phyloP scores from a whole-genome alignment of 1,140 invertebrate species.

The Hesperophylax magnus region DNA sequence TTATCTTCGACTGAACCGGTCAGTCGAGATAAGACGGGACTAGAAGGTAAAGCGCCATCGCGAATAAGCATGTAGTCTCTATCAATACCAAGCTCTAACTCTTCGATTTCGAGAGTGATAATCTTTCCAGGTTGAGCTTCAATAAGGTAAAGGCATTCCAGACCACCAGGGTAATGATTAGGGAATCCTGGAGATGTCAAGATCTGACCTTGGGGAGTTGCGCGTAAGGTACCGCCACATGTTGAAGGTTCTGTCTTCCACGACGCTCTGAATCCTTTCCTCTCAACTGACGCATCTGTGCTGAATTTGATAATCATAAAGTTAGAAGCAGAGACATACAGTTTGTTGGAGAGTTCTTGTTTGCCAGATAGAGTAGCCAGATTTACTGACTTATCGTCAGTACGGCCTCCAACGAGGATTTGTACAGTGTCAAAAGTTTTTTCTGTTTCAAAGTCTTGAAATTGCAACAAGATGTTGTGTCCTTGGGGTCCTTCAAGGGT shows the following conservation, averaged over 20 bases:
- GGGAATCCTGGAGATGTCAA: slow-evolving; percentile 93
- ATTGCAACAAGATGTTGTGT: slow-evolving; percentile 93
- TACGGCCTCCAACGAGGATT: slow-evolving; percentile 93
- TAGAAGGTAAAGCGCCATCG: slow-evolving; percentile 90
- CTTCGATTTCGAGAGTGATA: slow-evolving; percentile 91
- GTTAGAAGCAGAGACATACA: slow-evolving; percentile 95
- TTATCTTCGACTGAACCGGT: slow-evolving; percentile 86
- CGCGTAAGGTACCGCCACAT: slow-evolving; percentile 87
- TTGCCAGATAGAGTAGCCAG: slow-evolving; percentile 93
- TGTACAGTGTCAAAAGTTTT: slow-evolving; percentile 96
- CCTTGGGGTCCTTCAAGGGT: slow-evolving; percentile 96
- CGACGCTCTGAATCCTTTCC: slow-evolving; percentile 93
- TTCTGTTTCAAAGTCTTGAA: slow-evolving; percentile 98
- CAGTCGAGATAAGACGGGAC: slow-evolving; percentile 84
- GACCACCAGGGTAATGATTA: slow-evolving; percentile 91
- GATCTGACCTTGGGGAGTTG: slow-evolving; percentile 85
- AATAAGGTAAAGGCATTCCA: slow-evolving; percentile 95
- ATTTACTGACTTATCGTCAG: slow-evolving; percentile 93
- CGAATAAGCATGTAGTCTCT: slow-evolving; percentile 91
- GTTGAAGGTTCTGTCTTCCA: slow-evolving; percentile 95
- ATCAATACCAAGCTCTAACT: slow-evolving; percentile 88
- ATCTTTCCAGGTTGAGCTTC: slow-evolving; percentile 90
- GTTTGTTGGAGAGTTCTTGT: slow-evolving; percentile 84
- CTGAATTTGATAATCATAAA: slow-evolving; percentile 99
- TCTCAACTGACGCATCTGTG: slow-evolving; percentile 93